Percentiles rank a stretch among this genome's conserved stretches.
These are phyloP conservation scores for Sebastes diaconus DNA, from an alignment of 2,797 vertebrate species.

Conservation along the genomic window DNA sequence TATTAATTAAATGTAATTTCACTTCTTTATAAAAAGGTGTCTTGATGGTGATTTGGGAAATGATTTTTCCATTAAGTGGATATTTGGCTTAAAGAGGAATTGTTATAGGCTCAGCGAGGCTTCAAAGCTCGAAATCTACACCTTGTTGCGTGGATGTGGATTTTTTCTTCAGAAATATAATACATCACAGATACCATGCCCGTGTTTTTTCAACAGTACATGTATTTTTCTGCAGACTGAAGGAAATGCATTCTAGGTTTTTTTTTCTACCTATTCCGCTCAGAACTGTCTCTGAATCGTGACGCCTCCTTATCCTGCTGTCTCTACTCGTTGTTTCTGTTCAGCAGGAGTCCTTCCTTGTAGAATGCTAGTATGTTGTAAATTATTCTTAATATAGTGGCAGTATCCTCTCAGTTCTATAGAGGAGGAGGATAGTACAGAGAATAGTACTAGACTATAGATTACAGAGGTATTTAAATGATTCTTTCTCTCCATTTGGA, in stretches of 20 bases:
- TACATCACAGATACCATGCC: neutral
- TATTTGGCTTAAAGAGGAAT: neutral
- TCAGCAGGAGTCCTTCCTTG: neutral
- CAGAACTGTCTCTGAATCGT: conserved; percentile 2
- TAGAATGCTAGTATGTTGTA: neutral
- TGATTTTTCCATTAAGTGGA: neutral
- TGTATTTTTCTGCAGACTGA: conserved; percentile 7
- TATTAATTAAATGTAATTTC: neutral
- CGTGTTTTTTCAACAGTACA: neutral
- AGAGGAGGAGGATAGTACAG: neutral
- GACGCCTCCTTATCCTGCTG: conserved; percentile 9
- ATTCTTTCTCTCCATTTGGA: neutral
- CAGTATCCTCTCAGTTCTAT: neutral
- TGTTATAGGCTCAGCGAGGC: neutral
- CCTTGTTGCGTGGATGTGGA: neutral
- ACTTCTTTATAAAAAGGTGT: neutral
- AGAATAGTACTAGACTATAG: neutral
- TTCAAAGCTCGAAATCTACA: neutral
- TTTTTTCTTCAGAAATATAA: neutral
- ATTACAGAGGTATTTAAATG: neutral
- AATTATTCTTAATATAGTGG: neutral
- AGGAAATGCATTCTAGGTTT: conserved; percentile 1
- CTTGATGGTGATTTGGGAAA: conserved; percentile 8
- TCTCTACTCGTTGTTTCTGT: neutral
- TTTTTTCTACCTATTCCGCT: conserved; percentile 13